phyloP scores from a whole-genome alignment of 2,113 vertebrate species.

The Eudyptes chrysolophus region DNA sequence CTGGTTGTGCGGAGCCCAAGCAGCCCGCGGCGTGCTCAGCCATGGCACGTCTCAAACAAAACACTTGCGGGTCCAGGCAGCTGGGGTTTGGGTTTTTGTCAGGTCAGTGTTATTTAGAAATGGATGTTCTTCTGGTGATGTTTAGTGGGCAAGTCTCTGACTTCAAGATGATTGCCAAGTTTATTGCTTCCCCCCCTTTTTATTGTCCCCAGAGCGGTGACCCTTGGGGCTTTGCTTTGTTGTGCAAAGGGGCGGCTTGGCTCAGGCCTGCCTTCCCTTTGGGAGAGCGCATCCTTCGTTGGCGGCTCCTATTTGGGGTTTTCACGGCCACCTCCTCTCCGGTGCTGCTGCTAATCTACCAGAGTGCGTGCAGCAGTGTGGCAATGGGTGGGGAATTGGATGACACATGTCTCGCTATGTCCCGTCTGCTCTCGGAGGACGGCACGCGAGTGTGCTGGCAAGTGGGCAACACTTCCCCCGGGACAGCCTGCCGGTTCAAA shows the following conservation, averaged over 20 bases:
- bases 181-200: neutral
- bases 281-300: neutral
- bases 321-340: neutral
- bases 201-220: fast-evolving
- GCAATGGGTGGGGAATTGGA: slow-evolving; percentile 53
- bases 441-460: slow-evolving; percentile 54
- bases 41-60: neutral
- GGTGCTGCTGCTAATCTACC: neutral
- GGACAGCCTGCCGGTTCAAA: slow-evolving; percentile 64
- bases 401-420: slow-evolving; percentile 75
- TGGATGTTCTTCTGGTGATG: neutral
- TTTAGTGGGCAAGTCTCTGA: neutral
- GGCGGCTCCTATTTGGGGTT: neutral
- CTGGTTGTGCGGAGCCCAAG: neutral
- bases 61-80: neutral
- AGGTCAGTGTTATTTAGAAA: neutral
- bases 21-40: neutral
- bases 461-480: slow-evolving; percentile 73
- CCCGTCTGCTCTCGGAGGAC: slow-evolving; percentile 53
- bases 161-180: neutral
- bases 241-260: neutral
- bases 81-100: neutral
- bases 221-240: neutral
- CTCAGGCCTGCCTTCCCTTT: neutral
- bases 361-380: neutral